A percentile compares a stretch with the other conserved stretches of the same genome.
Conservation (phyloP, 2,888 invertebrate species). For the Agrilus cyanescens region DNA sequence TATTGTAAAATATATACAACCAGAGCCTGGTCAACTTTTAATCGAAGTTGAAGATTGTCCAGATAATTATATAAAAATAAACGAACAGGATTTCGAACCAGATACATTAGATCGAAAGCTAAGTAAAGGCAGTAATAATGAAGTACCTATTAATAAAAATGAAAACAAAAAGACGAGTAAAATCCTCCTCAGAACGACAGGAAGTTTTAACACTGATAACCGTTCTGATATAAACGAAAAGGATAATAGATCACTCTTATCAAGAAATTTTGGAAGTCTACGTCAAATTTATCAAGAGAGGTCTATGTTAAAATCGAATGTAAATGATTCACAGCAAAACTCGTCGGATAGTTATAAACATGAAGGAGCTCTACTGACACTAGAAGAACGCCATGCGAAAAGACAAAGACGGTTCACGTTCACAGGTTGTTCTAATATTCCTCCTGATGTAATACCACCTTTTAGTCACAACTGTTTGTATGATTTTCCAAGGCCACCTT, state of each 20-base stretch:
- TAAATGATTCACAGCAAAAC: slow-evolving; percentile 9
- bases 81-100: slow-evolving; percentile 77
- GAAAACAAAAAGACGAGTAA: slow-evolving; percentile 34
- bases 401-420: slow-evolving; percentile 53
- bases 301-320: slow-evolving; percentile 22
- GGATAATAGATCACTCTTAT: not conserved
- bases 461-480: slow-evolving; percentile 48
- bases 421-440: slow-evolving; percentile 38
- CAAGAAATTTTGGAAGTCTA: slow-evolving; percentile 52
- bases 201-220: slow-evolving; percentile 52
- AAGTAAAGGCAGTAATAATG: slow-evolving; percentile 27
- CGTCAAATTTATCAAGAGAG: slow-evolving; percentile 63
- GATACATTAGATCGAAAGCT: slow-evolving; percentile 76
- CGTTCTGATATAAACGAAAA: slow-evolving; percentile 20
- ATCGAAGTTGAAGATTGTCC: slow-evolving; percentile 76
- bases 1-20: slow-evolving; percentile 40
- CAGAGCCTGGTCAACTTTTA: slow-evolving; percentile 62
- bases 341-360: slow-evolving; percentile 35
- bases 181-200: slow-evolving; percentile 54
- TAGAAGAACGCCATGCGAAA: slow-evolving; percentile 62
- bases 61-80: slow-evolving; percentile 60
- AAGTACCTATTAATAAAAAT: slow-evolving; percentile 1
- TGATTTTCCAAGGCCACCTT: slow-evolving; percentile 47
- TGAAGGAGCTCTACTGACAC: slow-evolving; percentile 53
- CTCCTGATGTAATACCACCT: slow-evolving; percentile 59